phyloP scores from a whole-genome alignment of 2,113 vertebrate genomes.

The Myiozetetes cayanensis region DNA sequence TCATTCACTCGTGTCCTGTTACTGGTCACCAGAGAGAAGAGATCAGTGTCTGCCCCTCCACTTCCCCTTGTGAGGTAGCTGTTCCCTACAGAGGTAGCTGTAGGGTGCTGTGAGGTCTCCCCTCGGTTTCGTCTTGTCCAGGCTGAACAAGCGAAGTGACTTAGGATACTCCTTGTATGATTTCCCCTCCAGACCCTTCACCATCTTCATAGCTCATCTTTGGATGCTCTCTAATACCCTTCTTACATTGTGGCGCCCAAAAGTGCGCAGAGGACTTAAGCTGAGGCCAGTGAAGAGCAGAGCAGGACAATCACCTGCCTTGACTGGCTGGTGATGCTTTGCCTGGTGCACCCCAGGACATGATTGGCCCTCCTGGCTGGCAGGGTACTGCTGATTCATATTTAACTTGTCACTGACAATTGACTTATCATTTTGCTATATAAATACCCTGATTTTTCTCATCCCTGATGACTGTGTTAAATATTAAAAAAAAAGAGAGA shows the following conservation, averaged over 20 bases:
- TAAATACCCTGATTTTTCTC: neutral
- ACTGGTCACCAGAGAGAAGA: neutral
- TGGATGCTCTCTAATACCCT: neutral
- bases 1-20: neutral
- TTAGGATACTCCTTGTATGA: neutral
- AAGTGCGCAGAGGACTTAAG: neutral
- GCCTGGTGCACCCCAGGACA: neutral
- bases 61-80: neutral
- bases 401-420: neutral
- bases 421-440: neutral
- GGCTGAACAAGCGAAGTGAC: neutral
- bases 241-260: neutral
- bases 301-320: neutral
- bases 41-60: neutral
- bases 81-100: neutral
- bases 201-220: neutral
- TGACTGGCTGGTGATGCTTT: accelerated
- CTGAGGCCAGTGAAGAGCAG: neutral
- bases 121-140: neutral
- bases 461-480: neutral
- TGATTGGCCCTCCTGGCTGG: neutral
- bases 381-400: neutral
- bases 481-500: neutral
- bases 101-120: neutral
- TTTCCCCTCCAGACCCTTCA: neutral